Percentiles rank a stretch among this genome's conserved stretches.
These are phyloP conservation scores for Bradypodion ventrale DNA, from an alignment of 2,797 vertebrate species.

Conservation along the genomic window DNA sequence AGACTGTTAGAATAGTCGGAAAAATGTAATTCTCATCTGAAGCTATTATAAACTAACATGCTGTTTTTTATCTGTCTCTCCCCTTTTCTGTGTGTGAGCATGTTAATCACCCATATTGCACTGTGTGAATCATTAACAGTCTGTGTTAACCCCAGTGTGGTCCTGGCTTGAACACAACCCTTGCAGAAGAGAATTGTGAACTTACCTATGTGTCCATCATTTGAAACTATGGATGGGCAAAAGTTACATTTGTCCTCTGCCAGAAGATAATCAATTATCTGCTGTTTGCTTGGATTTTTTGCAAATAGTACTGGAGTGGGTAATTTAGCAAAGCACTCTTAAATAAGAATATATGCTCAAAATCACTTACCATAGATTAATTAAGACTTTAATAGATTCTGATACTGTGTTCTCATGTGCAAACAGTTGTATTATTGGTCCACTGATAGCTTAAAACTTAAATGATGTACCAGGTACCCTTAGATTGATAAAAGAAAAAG, in stretches of 20 bases:
- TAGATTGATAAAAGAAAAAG: slow-evolving; percentile 8
- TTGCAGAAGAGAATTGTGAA: background rate
- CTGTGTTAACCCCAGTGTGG: slow-evolving; percentile 32
- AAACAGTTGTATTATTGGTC: background rate
- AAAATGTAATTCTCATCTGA: background rate
- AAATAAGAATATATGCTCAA: background rate
- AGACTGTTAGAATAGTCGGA: background rate
- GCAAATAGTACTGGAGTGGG: background rate
- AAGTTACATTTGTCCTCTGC: background rate
- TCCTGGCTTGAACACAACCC: slow-evolving; percentile 49
- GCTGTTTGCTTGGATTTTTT: background rate
- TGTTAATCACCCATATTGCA: slow-evolving; percentile 22
- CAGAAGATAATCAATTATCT: background rate
- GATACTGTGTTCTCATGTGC: background rate
- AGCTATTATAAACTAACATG: background rate
- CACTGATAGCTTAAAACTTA: background rate
- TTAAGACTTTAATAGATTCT: background rate
- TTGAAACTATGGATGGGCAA: slow-evolving; percentile 5
- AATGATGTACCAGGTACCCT: background rate
- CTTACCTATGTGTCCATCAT: slow-evolving; percentile 38
- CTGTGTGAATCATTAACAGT: slow-evolving; percentile 8
- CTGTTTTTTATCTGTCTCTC: background rate
- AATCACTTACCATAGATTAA: background rate
- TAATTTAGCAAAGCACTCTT: background rate
- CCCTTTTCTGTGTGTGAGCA: slow-evolving; percentile 30